Evolutionary conservation across 2,888 invertebrate species (phyloP).

Genomic region (Gastrophysa polygoni): DNA sequence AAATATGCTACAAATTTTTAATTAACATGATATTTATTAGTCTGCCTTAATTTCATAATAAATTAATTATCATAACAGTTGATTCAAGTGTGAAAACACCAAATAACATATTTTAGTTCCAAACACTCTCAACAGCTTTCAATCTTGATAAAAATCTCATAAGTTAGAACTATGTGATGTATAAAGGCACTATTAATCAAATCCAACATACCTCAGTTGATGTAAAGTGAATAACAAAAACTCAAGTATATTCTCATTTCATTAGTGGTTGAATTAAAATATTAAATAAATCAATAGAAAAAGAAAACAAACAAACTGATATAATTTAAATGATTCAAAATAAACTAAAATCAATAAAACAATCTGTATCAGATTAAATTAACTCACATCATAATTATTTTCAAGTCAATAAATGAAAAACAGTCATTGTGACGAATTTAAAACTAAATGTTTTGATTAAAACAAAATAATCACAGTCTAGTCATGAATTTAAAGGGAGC

Average conservation of each 20-base stretch:
- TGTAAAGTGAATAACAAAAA: neutral
- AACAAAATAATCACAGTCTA: slow-evolving; percentile 43
- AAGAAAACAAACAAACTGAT: neutral
- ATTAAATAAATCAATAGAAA: slow-evolving; percentile 3
- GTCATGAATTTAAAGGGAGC: slow-evolving; percentile 13
- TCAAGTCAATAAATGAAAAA: slow-evolving; percentile 33
- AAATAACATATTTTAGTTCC: neutral
- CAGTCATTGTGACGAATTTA: slow-evolving; percentile 38
- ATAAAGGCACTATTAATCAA: neutral
- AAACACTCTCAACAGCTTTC: neutral
- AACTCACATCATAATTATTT: slow-evolving; percentile 18
- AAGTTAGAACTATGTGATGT: slow-evolving; percentile 1
- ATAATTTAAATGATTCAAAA: no score
- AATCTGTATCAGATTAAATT: neutral
- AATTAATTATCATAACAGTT: neutral
- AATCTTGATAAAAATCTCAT: neutral
- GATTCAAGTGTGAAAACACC: neutral
- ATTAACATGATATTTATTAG: neutral
- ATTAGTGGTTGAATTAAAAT: neutral
- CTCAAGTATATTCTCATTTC: neutral
- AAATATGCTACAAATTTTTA: neutral
- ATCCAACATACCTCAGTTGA: neutral
- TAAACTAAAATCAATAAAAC: neutral
- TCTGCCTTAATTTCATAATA: neutral
- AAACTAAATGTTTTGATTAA: slow-evolving; percentile 37